Evolutionary conservation across 2,888 invertebrate genomes (phyloP).

Genomic region (Serrognathus titanus): DNA sequence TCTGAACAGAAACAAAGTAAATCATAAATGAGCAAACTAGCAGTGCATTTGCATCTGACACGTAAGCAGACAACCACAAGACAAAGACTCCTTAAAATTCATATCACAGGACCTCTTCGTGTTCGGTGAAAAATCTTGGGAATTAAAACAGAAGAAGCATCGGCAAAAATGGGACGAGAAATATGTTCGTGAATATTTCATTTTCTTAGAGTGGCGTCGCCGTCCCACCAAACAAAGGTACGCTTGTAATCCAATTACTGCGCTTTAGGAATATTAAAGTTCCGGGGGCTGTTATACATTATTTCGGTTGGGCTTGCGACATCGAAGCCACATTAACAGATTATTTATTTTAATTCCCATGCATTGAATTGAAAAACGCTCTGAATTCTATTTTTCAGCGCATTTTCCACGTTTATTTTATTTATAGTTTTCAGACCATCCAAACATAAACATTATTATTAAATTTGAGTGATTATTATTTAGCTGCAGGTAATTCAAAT

Average conservation of each 20-base stretch:
- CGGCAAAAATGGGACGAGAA: slow-evolving; percentile 22
- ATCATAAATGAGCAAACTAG: no score
- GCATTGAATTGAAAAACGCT: background rate
- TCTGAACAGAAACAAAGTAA: no score
- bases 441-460: no score
- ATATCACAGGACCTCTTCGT: slow-evolving; percentile 24
- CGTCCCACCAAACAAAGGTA: slow-evolving; percentile 37
- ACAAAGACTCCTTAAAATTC: slow-evolving; percentile 18
- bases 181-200: slow-evolving; percentile 39
- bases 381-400: background rate
- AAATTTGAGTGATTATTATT: no score
- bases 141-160: slow-evolving; percentile 24
- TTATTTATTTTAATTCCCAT: slow-evolving; percentile 16
- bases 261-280: slow-evolving; percentile 37
- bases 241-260: slow-evolving; percentile 39
- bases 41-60: no score
- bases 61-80: no score
- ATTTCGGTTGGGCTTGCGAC: slow-evolving; percentile 28
- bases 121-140: slow-evolving; percentile 27
- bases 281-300: slow-evolving; percentile 35
- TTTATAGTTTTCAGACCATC: background rate
- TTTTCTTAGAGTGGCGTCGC: slow-evolving; percentile 35
- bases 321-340: slow-evolving; percentile 11
- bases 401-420: background rate
- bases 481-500: no score